phyloP scores from a whole-genome alignment of 2,113 vertebrate species.

The Cinclus cinclus region DNA sequence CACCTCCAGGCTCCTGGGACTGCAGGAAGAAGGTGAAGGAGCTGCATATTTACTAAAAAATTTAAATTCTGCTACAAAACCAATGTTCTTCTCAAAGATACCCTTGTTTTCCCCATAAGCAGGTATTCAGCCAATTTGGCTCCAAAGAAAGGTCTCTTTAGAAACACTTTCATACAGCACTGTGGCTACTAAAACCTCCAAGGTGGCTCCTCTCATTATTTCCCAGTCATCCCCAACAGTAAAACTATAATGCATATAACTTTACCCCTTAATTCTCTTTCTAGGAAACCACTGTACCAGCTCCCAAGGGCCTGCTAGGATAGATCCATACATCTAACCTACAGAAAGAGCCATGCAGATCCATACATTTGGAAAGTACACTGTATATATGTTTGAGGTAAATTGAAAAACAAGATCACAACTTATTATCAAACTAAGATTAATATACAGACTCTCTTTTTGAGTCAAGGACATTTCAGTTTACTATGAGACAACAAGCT shows the following conservation, averaged over 20 bases:
- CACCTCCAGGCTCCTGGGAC: background rate
- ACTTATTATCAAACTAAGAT: background rate
- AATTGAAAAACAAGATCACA: background rate
- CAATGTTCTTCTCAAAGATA: background rate
- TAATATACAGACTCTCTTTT: background rate
- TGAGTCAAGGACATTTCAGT: conserved; percentile 6
- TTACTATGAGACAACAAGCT: background rate
- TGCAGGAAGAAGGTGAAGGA: conserved; percentile 7
- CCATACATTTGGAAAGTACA: background rate
- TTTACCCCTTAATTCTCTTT: background rate
- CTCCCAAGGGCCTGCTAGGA: background rate
- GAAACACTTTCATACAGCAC: background rate
- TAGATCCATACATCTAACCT: background rate
- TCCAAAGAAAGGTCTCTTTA: background rate
- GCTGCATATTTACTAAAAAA: conserved; percentile 3
- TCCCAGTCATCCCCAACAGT: background rate
- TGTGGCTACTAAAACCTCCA: background rate
- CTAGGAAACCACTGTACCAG: background rate
- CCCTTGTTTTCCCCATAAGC: background rate
- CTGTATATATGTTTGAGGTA: background rate
- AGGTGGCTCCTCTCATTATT: background rate
- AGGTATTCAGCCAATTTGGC: background rate
- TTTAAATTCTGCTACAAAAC: background rate
- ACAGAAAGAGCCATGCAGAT: background rate
- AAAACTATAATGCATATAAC: background rate